phyloP scores from a whole-genome alignment of 2,888 invertebrate species.

The Auanema sp. region DNA sequence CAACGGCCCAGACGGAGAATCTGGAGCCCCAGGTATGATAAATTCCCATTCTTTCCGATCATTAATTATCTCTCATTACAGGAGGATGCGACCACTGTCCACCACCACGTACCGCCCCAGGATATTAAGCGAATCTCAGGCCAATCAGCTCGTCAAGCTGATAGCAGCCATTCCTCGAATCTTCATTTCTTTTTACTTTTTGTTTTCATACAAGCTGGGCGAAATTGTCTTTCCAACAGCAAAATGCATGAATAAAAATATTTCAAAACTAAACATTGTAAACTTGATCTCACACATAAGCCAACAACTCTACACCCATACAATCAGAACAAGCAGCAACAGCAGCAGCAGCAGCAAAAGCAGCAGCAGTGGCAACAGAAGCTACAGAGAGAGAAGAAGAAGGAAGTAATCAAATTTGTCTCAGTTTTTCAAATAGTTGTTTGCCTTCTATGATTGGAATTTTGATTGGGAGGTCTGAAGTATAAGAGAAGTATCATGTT shows the following conservation, averaged over 20 bases:
- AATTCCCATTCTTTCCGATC: background rate
- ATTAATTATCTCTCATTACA: conserved; percentile 3
- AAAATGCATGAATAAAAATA: too few species aligned
- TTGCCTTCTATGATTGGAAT: too few species aligned
- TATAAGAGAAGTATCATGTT: too few species aligned
- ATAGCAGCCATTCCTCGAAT: conserved; percentile 8
- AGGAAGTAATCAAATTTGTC: background rate
- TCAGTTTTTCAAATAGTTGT: background rate
- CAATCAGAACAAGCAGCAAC: too few species aligned
- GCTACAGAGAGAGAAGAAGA: background rate
- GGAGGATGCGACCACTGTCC: conserved; percentile 58
- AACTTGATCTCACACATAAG: too few species aligned
- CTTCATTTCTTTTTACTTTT: conserved; percentile 2
- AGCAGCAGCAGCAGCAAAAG: too few species aligned
- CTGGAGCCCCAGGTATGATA: conserved; percentile 34
- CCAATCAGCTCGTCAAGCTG: conserved; percentile 14
- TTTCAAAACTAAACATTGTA: too few species aligned
- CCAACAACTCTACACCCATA: too few species aligned
- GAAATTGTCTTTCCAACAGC: too few species aligned
- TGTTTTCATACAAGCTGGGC: background rate
- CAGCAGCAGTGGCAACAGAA: too few species aligned
- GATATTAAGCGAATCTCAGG: conserved; percentile 40
- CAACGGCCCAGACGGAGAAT: conserved; percentile 31
- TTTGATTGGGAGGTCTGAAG: too few species aligned
- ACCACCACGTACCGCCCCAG: conserved; percentile 55